Percentiles rank a stretch among this genome's conserved stretches.
These are phyloP conservation scores for Corbicula japonica DNA, from an alignment of 2,888 invertebrate species.

Conservation along the genomic window DNA sequence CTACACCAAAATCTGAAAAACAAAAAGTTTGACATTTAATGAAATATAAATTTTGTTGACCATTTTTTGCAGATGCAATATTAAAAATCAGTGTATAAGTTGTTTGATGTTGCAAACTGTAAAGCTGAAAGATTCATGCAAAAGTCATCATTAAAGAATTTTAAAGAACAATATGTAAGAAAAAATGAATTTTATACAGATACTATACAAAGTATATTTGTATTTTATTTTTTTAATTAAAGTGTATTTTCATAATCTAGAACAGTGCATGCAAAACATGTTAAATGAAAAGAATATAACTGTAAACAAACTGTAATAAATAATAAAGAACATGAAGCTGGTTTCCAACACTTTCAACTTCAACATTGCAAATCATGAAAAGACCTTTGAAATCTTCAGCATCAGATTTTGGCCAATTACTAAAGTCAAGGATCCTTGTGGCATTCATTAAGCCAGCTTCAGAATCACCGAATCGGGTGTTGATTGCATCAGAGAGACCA, in stretches of 20 bases:
- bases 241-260: too few relatives aligned
- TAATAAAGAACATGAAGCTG: background rate
- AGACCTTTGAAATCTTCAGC: conserved; percentile 2
- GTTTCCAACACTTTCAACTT: background rate
- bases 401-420: background rate
- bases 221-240: too few relatives aligned
- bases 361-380: background rate
- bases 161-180: too few relatives aligned
- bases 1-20: conserved; percentile 1
- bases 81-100: background rate
- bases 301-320: background rate
- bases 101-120: background rate
- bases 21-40: background rate
- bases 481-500: background rate
- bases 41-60: background rate
- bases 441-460: background rate
- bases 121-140: background rate
- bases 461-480: background rate
- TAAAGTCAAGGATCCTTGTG: background rate
- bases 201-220: too few relatives aligned
- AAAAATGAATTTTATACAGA: too few relatives aligned
- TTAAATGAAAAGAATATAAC: too few relatives aligned
- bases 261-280: background rate
- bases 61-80: background rate
- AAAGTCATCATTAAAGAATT: too few relatives aligned